phyloP scores from a whole-genome alignment of 1,140 invertebrate species.

The Brachionus asplanchnoidis region DNA sequence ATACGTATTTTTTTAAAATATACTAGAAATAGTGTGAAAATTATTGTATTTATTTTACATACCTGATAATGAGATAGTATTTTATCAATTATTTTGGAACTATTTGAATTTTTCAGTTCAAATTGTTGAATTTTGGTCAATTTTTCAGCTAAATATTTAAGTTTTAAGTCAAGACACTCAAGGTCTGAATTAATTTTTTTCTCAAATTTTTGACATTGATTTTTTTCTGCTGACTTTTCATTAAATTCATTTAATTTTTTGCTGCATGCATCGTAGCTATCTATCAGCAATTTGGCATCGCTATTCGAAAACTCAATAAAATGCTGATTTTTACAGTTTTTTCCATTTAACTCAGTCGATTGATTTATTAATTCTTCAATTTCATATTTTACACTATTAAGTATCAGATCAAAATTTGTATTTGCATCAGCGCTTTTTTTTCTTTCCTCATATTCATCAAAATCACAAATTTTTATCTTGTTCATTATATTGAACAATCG shows the following conservation, averaged over 20 bases:
- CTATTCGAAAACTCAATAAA: background rate
- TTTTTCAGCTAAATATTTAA: constrained; percentile 24
- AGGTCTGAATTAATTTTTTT: background rate
- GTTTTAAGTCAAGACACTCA: background rate
- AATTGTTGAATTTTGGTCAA: background rate
- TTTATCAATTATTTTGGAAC: background rate
- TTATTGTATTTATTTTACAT: background rate
- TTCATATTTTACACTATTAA: constrained; percentile 3
- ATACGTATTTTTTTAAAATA: background rate
- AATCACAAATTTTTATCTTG: constrained; percentile 14
- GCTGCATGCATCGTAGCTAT: background rate
- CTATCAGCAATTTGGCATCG: background rate
- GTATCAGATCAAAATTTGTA: background rate
- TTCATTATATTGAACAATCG: constrained; percentile 13
- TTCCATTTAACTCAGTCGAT: background rate
- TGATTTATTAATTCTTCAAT: constrained; percentile 5
- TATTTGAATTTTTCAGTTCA: background rate
- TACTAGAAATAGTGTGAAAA: background rate
- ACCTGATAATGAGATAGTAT: background rate
- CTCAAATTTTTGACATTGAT: background rate
- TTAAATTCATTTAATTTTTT: constrained; percentile 17
- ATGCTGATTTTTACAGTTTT: background rate
- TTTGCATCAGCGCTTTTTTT: background rate
- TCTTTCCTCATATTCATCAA: constrained; percentile 18
- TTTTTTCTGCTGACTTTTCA: background rate